Evolutionary conservation across 2,888 invertebrate genomes (phyloP).

Genomic region (Cephus spinipes): DNA sequence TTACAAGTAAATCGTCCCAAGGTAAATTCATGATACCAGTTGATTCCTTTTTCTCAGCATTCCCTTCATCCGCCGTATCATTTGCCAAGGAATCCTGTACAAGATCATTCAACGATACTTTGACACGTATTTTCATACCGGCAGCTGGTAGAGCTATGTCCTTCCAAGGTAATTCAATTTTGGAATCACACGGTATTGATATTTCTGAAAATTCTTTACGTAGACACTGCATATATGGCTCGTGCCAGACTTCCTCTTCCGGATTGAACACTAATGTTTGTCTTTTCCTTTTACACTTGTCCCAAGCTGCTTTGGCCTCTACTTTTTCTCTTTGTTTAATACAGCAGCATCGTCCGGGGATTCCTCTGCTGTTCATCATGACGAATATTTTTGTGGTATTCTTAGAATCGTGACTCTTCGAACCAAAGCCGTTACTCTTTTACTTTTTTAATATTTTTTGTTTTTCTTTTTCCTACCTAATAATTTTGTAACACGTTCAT

Average conservation of each 20-base stretch:
- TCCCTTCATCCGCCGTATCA: not conserved
- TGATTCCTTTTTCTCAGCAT: slow-evolving; percentile 34
- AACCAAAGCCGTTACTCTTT: not conserved
- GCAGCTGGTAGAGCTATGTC: slow-evolving; percentile 47
- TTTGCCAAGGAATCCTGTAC: not conserved
- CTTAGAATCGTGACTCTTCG: not conserved
- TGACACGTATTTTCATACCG: slow-evolving; percentile 41
- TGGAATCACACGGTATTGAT: slow-evolving; percentile 47
- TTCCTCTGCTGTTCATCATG: slow-evolving; percentile 3
- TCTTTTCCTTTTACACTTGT: slow-evolving; percentile 32
- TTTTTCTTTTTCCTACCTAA: not conserved
- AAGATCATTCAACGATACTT: slow-evolving; percentile 4
- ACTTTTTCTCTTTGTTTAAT: slow-evolving; percentile 7
- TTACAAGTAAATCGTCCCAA: slow-evolving; percentile 51
- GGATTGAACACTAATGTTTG: slow-evolving; percentile 46
- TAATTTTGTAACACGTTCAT: not conserved
- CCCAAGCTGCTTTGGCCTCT: slow-evolving; percentile 11
- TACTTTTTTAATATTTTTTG: no score
- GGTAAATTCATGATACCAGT: slow-evolving; percentile 43
- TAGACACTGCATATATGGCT: slow-evolving; percentile 51
- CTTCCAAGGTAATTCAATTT: slow-evolving; percentile 56
- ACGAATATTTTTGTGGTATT: not conserved
- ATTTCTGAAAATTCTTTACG: slow-evolving; percentile 45
- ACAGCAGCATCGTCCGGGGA: slow-evolving; percentile 8
- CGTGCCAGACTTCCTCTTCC: slow-evolving; percentile 50